Base-by-base conservation (phyloP, 2,113 vertebrate genomes). In the Ptilorrhoa leucosticta region DNA sequence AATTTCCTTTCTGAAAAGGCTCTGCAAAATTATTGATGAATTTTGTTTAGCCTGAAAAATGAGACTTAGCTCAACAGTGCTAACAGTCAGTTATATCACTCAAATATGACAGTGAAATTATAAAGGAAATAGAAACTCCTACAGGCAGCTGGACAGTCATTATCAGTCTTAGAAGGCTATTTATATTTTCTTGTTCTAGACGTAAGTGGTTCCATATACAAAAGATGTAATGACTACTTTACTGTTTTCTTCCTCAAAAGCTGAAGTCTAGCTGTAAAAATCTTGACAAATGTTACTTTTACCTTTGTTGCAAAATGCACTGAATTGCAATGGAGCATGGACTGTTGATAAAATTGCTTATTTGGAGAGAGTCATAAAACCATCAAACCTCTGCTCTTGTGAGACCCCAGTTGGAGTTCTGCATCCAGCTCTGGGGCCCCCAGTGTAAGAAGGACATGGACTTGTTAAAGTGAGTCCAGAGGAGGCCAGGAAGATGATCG, bases 11-110 rank as follows among this genome's bases (percentile, higher is more conserved):
- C 39, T 91, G 80, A 93, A 95, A 76, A 61, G 81, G 76, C 87
- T 96, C 90, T 80, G 93, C 61, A 89, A 97, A 96, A 97, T 95
- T 96, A 97, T 83, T 45, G 89, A 92, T 93, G 68, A 87, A 94
- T 94, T 96, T 89, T 82, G 56, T 85, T 88, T 82, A 83, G 83
- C 83, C 65, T 89, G 77, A 84, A 88, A 95, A 94, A 91, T 53
- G 68, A 84, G 83, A 50, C 69, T 70, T 71, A 65, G 85, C 40
- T 90, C 68, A 95, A 72, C 66, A 27, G 23, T 73, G 39, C n/a
- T n/a, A n/a, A n/a, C n/a, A n/a, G 94, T 90, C 83, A 89, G n/a
- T 75, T 95, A 24, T 64, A 90, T 61, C 48, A 92, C 84, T 96
- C 86, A 83, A 60, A 72, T 69, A 58, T 47, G 78, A 93, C 70